A percentile compares a stretch with the other conserved stretches of the same genome.
These are phyloP conservation scores for Pteropus rufus DNA, from an alignment of 2,797 vertebrate species.

Conservation along the genomic window DNA sequence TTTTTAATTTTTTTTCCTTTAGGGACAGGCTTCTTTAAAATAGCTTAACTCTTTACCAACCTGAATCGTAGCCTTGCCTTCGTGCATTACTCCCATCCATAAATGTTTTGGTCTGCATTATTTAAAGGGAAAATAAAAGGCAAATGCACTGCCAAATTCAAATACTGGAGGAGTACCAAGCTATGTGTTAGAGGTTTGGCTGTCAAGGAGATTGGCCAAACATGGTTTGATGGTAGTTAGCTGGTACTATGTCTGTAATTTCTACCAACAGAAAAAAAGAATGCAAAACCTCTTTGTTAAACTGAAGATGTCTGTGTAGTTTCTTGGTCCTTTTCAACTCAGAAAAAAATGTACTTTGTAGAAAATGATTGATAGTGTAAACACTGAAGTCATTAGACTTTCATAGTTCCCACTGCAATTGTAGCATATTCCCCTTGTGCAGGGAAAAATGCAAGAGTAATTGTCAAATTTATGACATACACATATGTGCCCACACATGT, in stretches of 20 bases:
- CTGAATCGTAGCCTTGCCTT: not conserved
- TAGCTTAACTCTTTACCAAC: not conserved
- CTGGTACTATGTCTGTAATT: not conserved
- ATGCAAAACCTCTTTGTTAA: not conserved
- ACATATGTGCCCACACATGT: accelerated
- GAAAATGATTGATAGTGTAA: not conserved
- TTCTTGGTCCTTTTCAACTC: conserved; percentile 1
- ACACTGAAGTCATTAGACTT: not conserved
- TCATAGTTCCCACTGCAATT: not conserved
- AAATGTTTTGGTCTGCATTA: not conserved
- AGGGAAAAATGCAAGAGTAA: not conserved
- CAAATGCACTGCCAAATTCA: not conserved
- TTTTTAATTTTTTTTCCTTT: not conserved
- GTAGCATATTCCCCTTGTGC: not conserved
- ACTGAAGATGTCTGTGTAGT: not conserved
- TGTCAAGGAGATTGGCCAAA: not conserved
- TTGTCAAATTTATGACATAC: not conserved
- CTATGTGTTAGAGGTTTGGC: not conserved
- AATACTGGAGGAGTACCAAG: not conserved
- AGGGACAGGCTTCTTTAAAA: not conserved
- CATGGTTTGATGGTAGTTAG: not conserved
- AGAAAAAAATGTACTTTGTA: conserved; percentile 6
- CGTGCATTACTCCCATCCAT: not conserved
- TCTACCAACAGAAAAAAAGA: not conserved
- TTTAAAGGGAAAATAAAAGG: conserved; percentile 31